A percentile compares a stretch with the other conserved stretches of the same genome.
phyloP scores from a whole-genome alignment of 2,113 vertebrate species.

The Kryptolebias marmoratus region DNA sequence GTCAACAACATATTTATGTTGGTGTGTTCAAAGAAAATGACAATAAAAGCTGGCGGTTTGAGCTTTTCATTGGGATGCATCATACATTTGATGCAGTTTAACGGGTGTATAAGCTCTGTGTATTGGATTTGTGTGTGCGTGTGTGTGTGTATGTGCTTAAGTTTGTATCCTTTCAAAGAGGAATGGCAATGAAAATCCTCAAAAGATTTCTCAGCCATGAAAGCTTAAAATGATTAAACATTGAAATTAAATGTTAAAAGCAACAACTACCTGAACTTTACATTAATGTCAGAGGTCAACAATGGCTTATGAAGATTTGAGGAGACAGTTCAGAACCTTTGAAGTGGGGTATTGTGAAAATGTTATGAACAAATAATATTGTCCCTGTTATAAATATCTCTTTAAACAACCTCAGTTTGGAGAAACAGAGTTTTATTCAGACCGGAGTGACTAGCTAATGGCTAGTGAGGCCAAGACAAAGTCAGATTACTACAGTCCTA shows the following conservation, averaged over 20 bases:
- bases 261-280: conserved; percentile 1
- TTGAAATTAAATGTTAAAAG: conserved; percentile 17
- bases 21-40: not conserved
- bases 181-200: not conserved
- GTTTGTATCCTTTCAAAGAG: not conserved
- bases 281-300: conserved; percentile 3
- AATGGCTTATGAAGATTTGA: conserved; percentile 15
- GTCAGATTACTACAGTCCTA: too few species aligned
- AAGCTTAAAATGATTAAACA: conserved; percentile 23
- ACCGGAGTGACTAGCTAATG: too few species aligned
- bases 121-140: not conserved
- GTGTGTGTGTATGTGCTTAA: too few species aligned
- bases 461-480: too few species aligned
- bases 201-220: conserved; percentile 4
- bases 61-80: not conserved
- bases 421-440: too few species aligned
- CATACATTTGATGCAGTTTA: not conserved
- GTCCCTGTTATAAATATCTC: too few species aligned
- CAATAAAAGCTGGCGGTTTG: not conserved
- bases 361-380: too few species aligned
- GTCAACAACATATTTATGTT: not conserved
- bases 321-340: not conserved
- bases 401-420: too few species aligned
- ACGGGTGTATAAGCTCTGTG: not conserved
- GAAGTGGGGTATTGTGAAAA: too few species aligned